phyloP scores from a whole-genome alignment of 2,113 vertebrate species.

The Raphicerus campestris region DNA sequence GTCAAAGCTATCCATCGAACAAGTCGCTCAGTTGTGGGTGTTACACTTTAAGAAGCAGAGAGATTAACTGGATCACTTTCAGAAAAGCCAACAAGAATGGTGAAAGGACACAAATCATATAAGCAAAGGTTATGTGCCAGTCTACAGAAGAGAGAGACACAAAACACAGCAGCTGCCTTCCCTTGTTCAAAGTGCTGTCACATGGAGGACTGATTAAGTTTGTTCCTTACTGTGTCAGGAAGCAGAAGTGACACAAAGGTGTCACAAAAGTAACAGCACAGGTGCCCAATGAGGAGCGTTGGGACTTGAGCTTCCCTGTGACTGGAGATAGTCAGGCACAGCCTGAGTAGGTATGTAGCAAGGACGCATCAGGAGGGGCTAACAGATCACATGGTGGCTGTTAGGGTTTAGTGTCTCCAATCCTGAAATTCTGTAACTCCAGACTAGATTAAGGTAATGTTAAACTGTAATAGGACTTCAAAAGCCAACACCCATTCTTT shows the following conservation, averaged over 20 bases:
- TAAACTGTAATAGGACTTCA: background rate
- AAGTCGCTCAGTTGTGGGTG: background rate
- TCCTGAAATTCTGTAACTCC: background rate
- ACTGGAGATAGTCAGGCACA: background rate
- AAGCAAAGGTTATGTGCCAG: background rate
- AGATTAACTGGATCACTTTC: background rate
- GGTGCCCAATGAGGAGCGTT: background rate
- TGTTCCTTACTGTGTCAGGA: background rate
- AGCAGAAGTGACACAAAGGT: background rate
- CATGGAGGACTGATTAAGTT: background rate
- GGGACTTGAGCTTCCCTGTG: background rate
- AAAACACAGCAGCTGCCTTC: background rate
- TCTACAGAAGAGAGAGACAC: background rate
- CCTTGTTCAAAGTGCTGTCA: background rate
- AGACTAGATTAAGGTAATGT: background rate
- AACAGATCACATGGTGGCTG: background rate
- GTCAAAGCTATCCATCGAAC: background rate
- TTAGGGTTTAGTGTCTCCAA: background rate
- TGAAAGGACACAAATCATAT: background rate
- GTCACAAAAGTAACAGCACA: background rate
- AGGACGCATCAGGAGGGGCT: background rate
- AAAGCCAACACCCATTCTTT: background rate
- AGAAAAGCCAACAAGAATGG: background rate
- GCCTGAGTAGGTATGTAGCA: background rate
- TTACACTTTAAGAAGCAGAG: background rate